A percentile compares a stretch with the other conserved stretches of the same genome.
Conservation (phyloP, 2,797 vertebrate genomes). For the Toxotes lorentzi region DNA sequence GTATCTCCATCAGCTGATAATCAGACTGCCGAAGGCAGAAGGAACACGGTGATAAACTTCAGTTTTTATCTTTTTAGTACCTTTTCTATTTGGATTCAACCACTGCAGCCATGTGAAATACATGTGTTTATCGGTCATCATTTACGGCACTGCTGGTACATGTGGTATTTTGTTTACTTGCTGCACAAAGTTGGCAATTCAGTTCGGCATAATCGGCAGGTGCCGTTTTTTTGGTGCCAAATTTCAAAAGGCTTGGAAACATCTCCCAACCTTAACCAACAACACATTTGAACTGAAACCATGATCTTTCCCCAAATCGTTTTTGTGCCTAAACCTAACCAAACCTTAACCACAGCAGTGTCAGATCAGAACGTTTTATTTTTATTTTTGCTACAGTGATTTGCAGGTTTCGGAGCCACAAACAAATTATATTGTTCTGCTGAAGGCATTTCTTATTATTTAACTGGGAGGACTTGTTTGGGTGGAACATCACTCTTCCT, state of each 20-base stretch:
- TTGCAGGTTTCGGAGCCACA: neutral
- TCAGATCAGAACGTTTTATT: slow-evolving; percentile 1
- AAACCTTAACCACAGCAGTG: neutral
- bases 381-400: slow-evolving; percentile 1
- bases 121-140: neutral
- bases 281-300: neutral
- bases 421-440: neutral
- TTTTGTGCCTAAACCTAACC: neutral
- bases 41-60: neutral
- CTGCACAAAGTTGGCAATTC: neutral
- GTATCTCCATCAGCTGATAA: neutral
- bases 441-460: neutral
- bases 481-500: neutral
- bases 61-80: neutral
- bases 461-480: neutral
- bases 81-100: neutral
- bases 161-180: neutral
- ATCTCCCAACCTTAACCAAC: neutral
- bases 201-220: neutral
- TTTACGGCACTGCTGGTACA: no score
- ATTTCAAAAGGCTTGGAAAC: neutral
- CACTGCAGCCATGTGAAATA: neutral
- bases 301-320: neutral
- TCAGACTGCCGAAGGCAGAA: neutral
- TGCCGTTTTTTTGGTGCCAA: neutral